Evolutionary conservation across 2,888 invertebrate genomes (phyloP).

Genomic region (Agrotis clavis): DNA sequence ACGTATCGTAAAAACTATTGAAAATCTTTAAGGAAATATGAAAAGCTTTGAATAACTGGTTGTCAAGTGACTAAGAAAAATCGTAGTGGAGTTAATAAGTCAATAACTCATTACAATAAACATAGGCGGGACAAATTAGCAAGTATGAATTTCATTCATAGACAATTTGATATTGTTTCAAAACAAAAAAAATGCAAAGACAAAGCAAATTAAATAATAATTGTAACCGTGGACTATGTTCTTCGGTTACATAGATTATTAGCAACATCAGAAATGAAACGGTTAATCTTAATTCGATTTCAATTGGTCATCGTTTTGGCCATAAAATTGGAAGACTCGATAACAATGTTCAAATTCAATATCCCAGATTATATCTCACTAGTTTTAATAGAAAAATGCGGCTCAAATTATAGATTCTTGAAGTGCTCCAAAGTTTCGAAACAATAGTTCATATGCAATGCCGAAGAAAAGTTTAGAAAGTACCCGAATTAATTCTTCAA

Average conservation of each 20-base stretch:
- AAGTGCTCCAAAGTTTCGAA: slow-evolving; percentile 37
- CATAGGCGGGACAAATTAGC: background rate
- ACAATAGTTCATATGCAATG: slow-evolving; percentile 59
- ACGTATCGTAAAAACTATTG: too few relatives aligned
- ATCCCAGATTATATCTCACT: background rate
- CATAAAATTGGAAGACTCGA: slow-evolving; percentile 16
- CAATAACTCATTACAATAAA: background rate
- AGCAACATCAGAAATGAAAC: background rate
- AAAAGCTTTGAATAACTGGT: too few relatives aligned
- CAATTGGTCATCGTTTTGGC: slow-evolving; percentile 13
- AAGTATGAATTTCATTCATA: background rate
- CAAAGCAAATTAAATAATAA: background rate
- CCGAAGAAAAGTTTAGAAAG: slow-evolving; percentile 63
- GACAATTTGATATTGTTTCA: background rate
- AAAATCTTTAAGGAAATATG: too few relatives aligned
- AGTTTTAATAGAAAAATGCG: slow-evolving; percentile 25
- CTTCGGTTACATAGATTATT: too few relatives aligned
- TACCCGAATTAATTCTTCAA: slow-evolving; percentile 61
- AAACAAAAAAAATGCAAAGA: background rate
- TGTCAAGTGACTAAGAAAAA: too few relatives aligned
- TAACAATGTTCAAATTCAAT: slow-evolving; percentile 9
- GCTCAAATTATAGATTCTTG: slow-evolving; percentile 36
- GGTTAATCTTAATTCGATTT: background rate
- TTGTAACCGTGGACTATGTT: too few relatives aligned
- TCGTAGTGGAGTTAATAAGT: too few relatives aligned